Percentiles rank a stretch among this genome's conserved stretches.
phyloP scores from a whole-genome alignment of 2,113 vertebrate genomes.

The Pelecanus crispus region DNA sequence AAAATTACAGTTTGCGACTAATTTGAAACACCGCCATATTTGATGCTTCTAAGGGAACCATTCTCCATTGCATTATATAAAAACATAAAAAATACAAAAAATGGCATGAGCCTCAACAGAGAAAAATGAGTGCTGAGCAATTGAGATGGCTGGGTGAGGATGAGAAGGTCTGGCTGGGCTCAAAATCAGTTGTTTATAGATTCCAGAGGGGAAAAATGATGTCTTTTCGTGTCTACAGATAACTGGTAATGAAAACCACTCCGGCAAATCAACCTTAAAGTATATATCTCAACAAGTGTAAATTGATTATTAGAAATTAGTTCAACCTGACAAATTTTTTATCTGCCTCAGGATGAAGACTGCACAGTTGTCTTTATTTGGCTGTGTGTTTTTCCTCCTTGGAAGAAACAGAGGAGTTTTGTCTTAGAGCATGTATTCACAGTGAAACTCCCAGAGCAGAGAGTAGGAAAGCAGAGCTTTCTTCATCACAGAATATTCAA shows the following conservation, averaged over 20 bases:
- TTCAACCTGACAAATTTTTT: not conserved
- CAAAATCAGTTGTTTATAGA: not conserved
- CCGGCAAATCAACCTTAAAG: not conserved
- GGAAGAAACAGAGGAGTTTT: not conserved
- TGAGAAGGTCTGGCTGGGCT: not conserved
- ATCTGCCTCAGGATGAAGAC: not conserved
- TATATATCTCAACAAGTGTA: not conserved
- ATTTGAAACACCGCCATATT: not conserved
- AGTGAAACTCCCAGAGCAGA: not conserved
- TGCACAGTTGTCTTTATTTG: not conserved
- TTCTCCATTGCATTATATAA: not conserved
- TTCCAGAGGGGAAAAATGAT: not conserved
- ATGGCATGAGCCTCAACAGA: not conserved
- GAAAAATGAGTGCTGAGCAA: not conserved
- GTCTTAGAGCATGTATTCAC: not conserved
- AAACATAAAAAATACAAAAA: not conserved
- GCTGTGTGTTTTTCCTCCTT: not conserved
- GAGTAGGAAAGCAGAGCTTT: not conserved
- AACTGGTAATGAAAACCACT: not conserved
- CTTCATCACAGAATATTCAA: not conserved
- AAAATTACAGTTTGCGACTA: not conserved
- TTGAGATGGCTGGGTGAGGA: not conserved
- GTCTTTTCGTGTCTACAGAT: not conserved
- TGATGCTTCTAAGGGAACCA: not conserved
- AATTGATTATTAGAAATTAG: not conserved